Conservation (phyloP, 2,113 vertebrate species). For the Formicarius rufipectus region DNA sequence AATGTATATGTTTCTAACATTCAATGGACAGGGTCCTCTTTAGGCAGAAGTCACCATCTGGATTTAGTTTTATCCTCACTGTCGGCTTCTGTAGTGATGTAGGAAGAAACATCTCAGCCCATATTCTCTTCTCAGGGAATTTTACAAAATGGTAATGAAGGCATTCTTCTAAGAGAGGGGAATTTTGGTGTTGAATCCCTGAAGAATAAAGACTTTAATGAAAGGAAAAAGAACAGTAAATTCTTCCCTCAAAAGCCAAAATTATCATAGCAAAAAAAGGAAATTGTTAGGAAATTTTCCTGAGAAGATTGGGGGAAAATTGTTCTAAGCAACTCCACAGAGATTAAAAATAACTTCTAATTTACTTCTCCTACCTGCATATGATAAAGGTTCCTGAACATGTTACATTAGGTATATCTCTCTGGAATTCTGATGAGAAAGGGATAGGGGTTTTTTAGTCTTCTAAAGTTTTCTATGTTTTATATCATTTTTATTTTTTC, state of each 20-base stretch:
- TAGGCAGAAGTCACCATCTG: background rate
- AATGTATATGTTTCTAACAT: background rate
- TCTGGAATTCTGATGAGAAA: conserved; percentile 2
- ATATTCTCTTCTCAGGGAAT: background rate
- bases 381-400: background rate
- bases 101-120: background rate
- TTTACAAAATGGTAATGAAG: background rate
- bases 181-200: background rate
- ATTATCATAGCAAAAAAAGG: background rate
- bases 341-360: conserved; percentile 48
- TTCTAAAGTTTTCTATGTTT: background rate
- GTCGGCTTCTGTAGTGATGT: background rate
- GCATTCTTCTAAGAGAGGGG: background rate
- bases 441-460: background rate
- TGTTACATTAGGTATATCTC: background rate
- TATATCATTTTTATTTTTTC: background rate
- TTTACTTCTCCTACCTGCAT: background rate
- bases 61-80: background rate
- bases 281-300: background rate
- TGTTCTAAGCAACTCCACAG: background rate
- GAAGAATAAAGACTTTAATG: background rate
- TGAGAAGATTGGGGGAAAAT: background rate
- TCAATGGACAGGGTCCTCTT: background rate
- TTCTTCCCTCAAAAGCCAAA: background rate
- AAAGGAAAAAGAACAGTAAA: background rate